Conservation (phyloP, 2,797 vertebrate genomes). For the Cirrhinus mrigala region DNA sequence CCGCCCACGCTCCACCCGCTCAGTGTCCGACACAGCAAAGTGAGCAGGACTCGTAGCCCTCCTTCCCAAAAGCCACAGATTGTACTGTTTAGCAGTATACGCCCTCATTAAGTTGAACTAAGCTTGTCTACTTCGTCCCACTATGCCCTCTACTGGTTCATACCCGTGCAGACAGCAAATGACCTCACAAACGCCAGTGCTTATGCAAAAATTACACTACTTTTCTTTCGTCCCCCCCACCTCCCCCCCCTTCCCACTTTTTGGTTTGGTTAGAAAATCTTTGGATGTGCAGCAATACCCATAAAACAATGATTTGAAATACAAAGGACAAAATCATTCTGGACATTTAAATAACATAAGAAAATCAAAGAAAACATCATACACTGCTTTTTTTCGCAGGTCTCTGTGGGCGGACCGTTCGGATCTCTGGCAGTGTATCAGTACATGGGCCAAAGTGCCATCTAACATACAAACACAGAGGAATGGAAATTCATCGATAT, state of each 20-base stretch:
- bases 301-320: conserved; percentile 75
- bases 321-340: conserved; percentile 74
- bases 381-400: conserved; percentile 85
- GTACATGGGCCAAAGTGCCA: conserved; percentile 87
- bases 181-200: conserved; percentile 91
- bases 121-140: conserved; percentile 80
- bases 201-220: conserved; percentile 84
- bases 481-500: conserved; percentile 84
- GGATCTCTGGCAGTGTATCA: conserved; percentile 92
- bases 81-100: conserved; percentile 79
- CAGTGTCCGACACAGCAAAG: conserved; percentile 73
- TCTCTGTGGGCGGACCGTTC: conserved; percentile 83
- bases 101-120: conserved; percentile 81
- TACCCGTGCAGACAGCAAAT: conserved; percentile 87
- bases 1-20: conserved; percentile 72
- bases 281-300: conserved; percentile 90
- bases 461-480: conserved; percentile 85
- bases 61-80: conserved; percentile 74
- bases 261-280: conserved; percentile 87
- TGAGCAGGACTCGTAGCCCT: conserved; percentile 74
- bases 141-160: conserved; percentile 80
- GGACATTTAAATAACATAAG: conserved; percentile 87
- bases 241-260: conserved; percentile 74
- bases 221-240: conserved; percentile 69
- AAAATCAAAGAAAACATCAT: conserved; percentile 68